Percentiles rank a stretch among this genome's conserved stretches.
These are phyloP conservation scores for Plecturocebus donacophilus DNA, from an alignment of 2,113 vertebrate species.

Conservation along the genomic window DNA sequence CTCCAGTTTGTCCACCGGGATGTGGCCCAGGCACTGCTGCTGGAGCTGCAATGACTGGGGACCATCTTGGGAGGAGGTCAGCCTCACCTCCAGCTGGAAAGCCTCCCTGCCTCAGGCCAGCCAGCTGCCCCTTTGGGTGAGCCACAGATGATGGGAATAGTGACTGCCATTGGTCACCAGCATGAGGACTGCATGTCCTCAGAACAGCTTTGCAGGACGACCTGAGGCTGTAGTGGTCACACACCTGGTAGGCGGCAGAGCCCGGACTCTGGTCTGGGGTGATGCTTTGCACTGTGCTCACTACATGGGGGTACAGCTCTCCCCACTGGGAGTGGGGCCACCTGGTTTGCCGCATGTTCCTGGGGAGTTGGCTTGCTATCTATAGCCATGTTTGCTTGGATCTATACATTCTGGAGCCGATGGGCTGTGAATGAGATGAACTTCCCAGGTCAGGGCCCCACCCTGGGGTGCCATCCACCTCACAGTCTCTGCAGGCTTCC, in stretches of 20 bases:
- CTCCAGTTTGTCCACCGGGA: not conserved
- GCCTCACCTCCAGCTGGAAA: not conserved
- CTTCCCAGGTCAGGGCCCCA: not conserved
- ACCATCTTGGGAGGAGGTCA: not conserved
- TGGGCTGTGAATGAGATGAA: not conserved
- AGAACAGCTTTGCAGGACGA: not conserved
- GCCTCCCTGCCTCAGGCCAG: not conserved
- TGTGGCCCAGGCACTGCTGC: not conserved
- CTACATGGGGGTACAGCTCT: not conserved
- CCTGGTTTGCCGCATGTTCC: not conserved
- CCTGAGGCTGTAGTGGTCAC: not conserved
- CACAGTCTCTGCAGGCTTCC: not conserved
- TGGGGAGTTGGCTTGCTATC: not conserved
- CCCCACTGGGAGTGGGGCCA: not conserved
- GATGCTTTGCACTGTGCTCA: not conserved
- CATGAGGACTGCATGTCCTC: not conserved
- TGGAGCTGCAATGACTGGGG: not conserved
- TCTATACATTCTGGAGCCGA: not conserved
- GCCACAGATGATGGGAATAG: not conserved
- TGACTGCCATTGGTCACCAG: not conserved
- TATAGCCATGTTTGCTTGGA: not conserved
- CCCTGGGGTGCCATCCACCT: not conserved
- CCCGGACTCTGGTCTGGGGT: not conserved
- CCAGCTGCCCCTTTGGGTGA: not conserved
- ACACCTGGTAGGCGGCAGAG: not conserved